Percentiles rank a stretch among this genome's conserved stretches.
phyloP scores from a whole-genome alignment of 2,888 invertebrate species.

The Suillia variegata region DNA sequence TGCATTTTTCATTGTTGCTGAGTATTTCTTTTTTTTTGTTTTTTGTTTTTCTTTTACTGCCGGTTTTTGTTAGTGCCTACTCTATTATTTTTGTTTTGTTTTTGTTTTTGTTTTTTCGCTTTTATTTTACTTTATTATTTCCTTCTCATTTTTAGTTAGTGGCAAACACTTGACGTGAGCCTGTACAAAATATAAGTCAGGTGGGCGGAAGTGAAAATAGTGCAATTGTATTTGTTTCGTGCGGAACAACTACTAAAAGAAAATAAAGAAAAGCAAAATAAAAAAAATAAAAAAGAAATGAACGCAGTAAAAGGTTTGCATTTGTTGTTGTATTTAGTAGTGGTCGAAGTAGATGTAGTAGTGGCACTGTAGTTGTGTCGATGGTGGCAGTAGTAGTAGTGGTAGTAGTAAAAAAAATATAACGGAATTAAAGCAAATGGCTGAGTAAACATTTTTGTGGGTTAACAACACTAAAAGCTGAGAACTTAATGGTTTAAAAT shows the following conservation, averaged over 20 bases:
- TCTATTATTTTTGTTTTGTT: neutral
- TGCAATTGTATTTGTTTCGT: conserved; percentile 2
- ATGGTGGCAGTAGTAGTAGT: too few relatives aligned
- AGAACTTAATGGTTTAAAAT: too few relatives aligned
- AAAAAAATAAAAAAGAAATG: too few relatives aligned
- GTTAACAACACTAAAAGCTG: neutral
- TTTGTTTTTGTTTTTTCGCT: neutral
- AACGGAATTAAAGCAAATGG: neutral
- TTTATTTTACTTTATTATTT: neutral
- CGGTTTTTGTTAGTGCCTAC: neutral
- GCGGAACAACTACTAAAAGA: neutral
- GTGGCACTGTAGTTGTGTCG: too few relatives aligned
- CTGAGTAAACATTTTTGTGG: neutral
- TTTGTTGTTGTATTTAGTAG: too few relatives aligned
- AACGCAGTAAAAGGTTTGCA: neutral
- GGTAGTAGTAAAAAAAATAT: too few relatives aligned
- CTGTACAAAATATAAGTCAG: neutral
- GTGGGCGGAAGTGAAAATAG: conserved; percentile 1
- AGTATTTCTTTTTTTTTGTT: too few relatives aligned
- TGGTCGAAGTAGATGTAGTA: too few relatives aligned
- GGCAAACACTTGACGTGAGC: neutral
- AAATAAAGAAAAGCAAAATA: too few relatives aligned
- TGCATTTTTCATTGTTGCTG: conserved; percentile 16
- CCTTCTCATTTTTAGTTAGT: neutral
- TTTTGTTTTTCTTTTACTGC: conserved; percentile 13